Conservation (phyloP, 2,797 vertebrate species). For the Gymnothorax reevesii region DNA sequence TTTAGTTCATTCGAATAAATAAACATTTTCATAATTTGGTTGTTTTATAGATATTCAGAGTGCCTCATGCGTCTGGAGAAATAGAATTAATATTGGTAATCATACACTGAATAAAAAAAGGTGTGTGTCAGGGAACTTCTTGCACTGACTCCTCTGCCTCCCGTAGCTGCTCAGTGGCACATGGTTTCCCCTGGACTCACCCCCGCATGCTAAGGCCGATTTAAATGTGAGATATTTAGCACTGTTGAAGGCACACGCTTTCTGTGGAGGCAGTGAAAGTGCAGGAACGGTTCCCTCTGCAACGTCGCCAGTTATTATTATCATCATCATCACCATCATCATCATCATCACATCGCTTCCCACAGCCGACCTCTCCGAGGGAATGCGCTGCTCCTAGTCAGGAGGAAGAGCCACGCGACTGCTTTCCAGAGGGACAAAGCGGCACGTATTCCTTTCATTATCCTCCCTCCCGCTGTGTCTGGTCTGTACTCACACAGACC, state of each 20-base stretch:
- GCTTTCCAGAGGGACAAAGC: constrained; percentile 60
- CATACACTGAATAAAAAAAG: background rate
- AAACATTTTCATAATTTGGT: background rate
- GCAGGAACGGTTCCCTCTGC: background rate
- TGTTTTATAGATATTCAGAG: background rate
- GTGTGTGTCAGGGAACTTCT: background rate
- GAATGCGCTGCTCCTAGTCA: constrained; percentile 44
- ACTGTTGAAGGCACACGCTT: background rate
- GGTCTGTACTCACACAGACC: constrained; percentile 48
- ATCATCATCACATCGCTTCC: background rate
- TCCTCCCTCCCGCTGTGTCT: constrained; percentile 41
- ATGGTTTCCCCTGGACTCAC: background rate
- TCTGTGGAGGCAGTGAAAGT: background rate
- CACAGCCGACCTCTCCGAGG: constrained; percentile 27
- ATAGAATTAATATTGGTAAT: background rate
- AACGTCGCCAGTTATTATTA: constrained; percentile 2
- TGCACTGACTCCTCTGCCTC: background rate
- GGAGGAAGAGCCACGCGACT: constrained; percentile 57
- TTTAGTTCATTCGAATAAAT: background rate
- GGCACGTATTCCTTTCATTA: constrained; percentile 59
- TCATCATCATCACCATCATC: background rate
- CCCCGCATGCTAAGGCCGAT: background rate
- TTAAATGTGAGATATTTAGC: constrained; percentile 17
- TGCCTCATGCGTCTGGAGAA: background rate
- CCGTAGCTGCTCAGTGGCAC: background rate